Percentiles rank a stretch among this genome's conserved stretches.
phyloP scores from a whole-genome alignment of 2,888 invertebrate genomes.

The Cryptus armator region DNA sequence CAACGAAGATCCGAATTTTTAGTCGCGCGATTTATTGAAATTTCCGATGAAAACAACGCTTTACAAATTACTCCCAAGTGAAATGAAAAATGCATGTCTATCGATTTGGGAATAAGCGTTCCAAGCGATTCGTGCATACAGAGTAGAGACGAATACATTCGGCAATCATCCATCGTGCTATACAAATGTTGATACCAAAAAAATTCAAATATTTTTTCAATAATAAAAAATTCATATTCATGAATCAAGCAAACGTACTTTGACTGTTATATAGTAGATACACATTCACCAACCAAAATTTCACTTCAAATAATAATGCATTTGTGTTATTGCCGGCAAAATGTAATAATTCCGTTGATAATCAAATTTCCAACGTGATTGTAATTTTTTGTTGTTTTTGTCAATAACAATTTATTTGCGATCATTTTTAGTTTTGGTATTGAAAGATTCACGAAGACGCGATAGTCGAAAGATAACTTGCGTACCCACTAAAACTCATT shows the following conservation, averaged over 20 bases:
- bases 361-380: no score
- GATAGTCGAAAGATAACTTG: constrained; percentile 17
- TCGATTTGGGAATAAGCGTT: constrained; percentile 12
- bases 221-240: background rate
- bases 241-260: background rate
- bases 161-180: background rate
- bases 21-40: background rate
- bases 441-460: background rate
- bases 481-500: constrained; percentile 23
- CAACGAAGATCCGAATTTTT: background rate
- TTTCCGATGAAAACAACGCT: background rate
- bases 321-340: background rate
- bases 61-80: background rate
- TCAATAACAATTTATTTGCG: no score
- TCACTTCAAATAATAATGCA: background rate
- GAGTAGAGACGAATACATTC: background rate
- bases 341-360: background rate
- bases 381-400: no score
- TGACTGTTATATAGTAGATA: background rate
- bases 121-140: background rate
- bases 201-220: background rate
- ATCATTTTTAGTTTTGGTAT: no score
- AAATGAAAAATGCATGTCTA: background rate
- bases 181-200: background rate
- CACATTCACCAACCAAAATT: background rate